These are phyloP conservation scores for Enteromius anoplus DNA, from an alignment of 2,797 vertebrate species.

Conservation along the genomic window DNA sequence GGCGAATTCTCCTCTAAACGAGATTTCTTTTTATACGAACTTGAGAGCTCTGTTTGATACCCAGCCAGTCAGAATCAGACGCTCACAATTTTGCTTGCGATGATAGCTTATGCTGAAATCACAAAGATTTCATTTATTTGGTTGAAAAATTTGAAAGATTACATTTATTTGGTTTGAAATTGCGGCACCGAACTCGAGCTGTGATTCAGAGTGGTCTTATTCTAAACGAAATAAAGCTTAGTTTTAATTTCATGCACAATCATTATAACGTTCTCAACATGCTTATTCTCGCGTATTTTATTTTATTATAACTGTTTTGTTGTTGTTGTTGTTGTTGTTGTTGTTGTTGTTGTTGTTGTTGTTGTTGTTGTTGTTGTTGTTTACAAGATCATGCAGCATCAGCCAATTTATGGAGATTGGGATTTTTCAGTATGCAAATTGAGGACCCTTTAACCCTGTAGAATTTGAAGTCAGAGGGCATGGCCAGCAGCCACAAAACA, in stretches of 20 bases:
- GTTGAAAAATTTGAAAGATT: too few species aligned
- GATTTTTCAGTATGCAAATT: slow-evolving; percentile 57
- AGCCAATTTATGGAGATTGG: background rate
- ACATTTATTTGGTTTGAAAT: slow-evolving; percentile 3
- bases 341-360: too few species aligned
- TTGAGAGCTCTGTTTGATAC: slow-evolving; percentile 15
- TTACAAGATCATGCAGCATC: too few species aligned
- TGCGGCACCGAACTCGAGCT: background rate
- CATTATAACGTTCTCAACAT: background rate
- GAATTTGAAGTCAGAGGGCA: slow-evolving; percentile 57
- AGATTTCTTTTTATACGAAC: slow-evolving; percentile 21
- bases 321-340: too few species aligned
- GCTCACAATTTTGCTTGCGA: background rate
- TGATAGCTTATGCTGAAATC: background rate
- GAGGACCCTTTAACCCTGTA: slow-evolving; percentile 39
- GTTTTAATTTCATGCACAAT: background rate
- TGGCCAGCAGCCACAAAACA: slow-evolving; percentile 46
- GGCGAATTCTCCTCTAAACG: slow-evolving; percentile 33
- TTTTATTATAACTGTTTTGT: too few species aligned
- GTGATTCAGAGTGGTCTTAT: background rate
- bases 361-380: too few species aligned
- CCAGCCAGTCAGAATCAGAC: background rate
- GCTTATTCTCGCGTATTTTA: too few species aligned
- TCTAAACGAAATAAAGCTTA: background rate
- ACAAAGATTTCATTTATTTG: background rate